Conservation (phyloP, 2,797 vertebrate species). For the Sebastes diaconus region DNA sequence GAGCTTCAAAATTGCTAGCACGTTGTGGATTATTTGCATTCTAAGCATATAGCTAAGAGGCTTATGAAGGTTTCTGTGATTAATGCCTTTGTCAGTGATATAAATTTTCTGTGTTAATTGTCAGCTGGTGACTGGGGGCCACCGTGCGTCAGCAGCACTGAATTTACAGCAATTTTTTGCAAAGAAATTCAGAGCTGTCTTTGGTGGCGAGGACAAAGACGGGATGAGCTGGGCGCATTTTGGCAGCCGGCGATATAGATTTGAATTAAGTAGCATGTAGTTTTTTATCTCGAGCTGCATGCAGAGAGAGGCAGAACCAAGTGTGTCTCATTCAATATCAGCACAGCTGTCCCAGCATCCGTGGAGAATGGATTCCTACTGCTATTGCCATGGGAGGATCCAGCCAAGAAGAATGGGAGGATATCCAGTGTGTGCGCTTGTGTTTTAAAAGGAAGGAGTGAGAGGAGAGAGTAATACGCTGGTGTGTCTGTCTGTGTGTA, state of each 20-base stretch:
- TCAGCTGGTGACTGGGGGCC: conserved; percentile 49
- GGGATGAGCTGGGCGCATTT: conserved; percentile 64
- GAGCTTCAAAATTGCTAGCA: not conserved
- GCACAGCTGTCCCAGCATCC: conserved; percentile 85
- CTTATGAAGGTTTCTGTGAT: conserved; percentile 32
- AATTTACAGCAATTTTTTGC: conserved; percentile 42
- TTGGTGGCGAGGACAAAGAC: conserved; percentile 69
- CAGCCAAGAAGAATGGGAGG: conserved; percentile 86
- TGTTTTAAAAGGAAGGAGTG: conserved; percentile 70
- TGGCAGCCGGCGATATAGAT: conserved; percentile 74
- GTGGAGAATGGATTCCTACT: conserved; percentile 86
- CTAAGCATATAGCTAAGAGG: conserved; percentile 1
- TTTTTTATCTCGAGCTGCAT: conserved; percentile 78
- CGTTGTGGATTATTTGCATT: conserved; percentile 31
- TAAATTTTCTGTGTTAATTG: conserved; percentile 39
- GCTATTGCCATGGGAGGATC: conserved; percentile 83
- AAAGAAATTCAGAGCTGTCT: conserved; percentile 50
- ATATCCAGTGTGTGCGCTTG: conserved; percentile 82
- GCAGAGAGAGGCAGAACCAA: conserved; percentile 76
- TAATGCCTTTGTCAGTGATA: conserved; percentile 37
- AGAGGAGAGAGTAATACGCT: conserved; percentile 58
- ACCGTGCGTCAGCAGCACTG: conserved; percentile 62
- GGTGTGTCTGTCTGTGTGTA: conserved; percentile 22
- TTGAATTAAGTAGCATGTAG: conserved; percentile 81
- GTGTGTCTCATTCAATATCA: conserved; percentile 80